Base-by-base conservation (phyloP, 30 jellyfish, hydroid and myxozoan species). In the Turritopsis dohrnii region DNA sequence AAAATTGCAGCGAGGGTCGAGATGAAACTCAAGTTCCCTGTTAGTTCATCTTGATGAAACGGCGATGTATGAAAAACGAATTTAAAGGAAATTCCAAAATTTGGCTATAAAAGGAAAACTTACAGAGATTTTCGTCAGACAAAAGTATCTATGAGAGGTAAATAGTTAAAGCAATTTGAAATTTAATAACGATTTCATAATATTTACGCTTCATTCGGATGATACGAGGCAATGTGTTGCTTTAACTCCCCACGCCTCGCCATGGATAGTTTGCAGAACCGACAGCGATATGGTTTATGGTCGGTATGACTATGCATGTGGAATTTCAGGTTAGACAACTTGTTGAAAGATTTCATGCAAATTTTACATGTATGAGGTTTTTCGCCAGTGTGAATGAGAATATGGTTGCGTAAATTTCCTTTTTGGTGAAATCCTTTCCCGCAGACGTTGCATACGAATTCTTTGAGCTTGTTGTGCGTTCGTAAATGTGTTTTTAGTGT, bases 381-480 rank as follows among this genome's bases (percentile, higher is more conserved):
- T 75, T 94, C 99, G 0, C 99, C 99, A 0, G 99, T 88, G 90
- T 94, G 99, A 18, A 94, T 89, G 0, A 94, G 96, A 30, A 88
- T 71, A 85, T 94, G 99, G 79, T 94, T 94, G 54, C 97, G 71
- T 76, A 94, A 80, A 54, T 94, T 94, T 5, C 99, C 99, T 87
- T 94, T 94, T 87, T 94, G 99, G 71, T 94, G 99, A 81, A 94
- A 94, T 30, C 99, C 99, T 75, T 94, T 94, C 16, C 99, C 99
- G 71, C 99, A 94, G 18, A 86, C 75, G n/a, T 71, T 79, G 83
- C 99, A 94, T 23, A 77, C 82, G 76, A 94, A 94, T 66, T 94
- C 99, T 60, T 94, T 94, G 28, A 88, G 88, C 66, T 65, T 69
- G 91, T 95, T 89, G 88, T 94, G 99, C 24, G 99, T 94, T 81